Evolutionary conservation across 1,140 invertebrate genomes (phyloP).

Genomic region (Papilio glaucus): DNA sequence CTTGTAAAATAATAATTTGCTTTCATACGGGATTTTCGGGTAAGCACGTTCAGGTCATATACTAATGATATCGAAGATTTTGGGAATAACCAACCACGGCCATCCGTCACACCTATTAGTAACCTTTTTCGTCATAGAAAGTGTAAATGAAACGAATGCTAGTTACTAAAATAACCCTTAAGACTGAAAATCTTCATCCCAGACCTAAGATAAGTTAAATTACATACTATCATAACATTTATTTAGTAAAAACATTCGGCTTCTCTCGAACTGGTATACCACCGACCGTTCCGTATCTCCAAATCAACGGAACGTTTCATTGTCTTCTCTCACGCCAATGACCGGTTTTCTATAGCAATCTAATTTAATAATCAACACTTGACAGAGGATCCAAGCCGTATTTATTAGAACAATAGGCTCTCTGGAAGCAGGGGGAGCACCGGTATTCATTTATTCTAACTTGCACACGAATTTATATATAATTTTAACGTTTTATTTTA

Average conservation of each 20-base stretch:
- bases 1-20: too few species aligned
- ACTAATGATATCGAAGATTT: too few species aligned
- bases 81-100: too few species aligned
- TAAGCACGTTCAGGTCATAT: too few species aligned
- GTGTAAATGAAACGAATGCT: too few species aligned
- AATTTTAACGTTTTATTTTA: too few species aligned
- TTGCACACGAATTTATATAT: too few species aligned
- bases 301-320: background rate
- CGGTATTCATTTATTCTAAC: too few species aligned
- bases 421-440: background rate
- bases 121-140: too few species aligned
- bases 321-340: slow-evolving; percentile 10
- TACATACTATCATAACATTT: background rate
- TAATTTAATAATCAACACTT: slow-evolving; percentile 15
- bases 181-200: background rate
- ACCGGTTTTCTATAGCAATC: background rate
- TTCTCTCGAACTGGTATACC: background rate
- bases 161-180: background rate
- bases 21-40: too few species aligned
- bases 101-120: too few species aligned
- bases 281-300: background rate
- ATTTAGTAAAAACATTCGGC: background rate
- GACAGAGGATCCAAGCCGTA: background rate
- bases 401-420: slow-evolving; percentile 2
- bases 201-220: background rate